phyloP scores from a whole-genome alignment of 2,888 invertebrate genomes.

The Cheilosia impressa region DNA sequence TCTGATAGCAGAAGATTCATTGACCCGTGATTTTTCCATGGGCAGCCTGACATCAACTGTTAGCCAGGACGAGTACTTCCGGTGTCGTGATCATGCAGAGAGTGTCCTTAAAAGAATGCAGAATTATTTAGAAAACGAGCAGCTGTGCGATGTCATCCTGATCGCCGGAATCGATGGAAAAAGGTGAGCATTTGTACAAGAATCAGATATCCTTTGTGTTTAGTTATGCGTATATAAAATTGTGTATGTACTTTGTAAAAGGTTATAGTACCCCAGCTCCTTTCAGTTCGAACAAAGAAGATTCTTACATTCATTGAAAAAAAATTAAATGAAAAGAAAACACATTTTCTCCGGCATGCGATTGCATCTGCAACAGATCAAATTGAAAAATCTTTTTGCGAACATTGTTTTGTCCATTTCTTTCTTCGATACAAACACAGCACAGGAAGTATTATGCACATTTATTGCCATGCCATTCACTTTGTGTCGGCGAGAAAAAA shows the following conservation, averaged over 20 bases:
- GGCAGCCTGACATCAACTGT: conserved; percentile 87
- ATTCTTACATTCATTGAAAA: conserved; percentile 10
- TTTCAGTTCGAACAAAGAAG: conserved; percentile 48
- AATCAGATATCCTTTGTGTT: conserved; percentile 53
- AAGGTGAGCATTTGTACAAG: conserved; percentile 84
- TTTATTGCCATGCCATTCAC: conserved; percentile 58
- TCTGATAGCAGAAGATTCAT: conserved; percentile 83
- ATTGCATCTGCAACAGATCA: conserved; percentile 37
- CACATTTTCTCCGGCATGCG: conserved; percentile 6
- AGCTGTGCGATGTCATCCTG: conserved; percentile 94
- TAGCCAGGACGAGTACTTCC: conserved; percentile 91
- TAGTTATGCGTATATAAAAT: not conserved
- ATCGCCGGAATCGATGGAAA: conserved; percentile 89
- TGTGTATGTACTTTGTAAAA: conserved; percentile 8
- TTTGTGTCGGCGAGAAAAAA: conserved; percentile 25
- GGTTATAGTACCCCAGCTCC: conserved; percentile 14
- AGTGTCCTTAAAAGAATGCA: conserved; percentile 92
- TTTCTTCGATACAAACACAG: conserved; percentile 30
- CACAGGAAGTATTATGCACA: conserved; percentile 49
- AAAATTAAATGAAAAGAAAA: conserved; percentile 2
- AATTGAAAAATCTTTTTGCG: conserved; percentile 13
- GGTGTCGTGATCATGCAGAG: conserved; percentile 91
- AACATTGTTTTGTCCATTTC: conserved; percentile 20
- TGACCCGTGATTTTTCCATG: conserved; percentile 88
- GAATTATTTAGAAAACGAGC: conserved; percentile 91